Percentiles rank a stretch among this genome's conserved stretches.
These are phyloP conservation scores for Syncerus caffer DNA, from an alignment of 2,797 vertebrate species.

Conservation along the genomic window DNA sequence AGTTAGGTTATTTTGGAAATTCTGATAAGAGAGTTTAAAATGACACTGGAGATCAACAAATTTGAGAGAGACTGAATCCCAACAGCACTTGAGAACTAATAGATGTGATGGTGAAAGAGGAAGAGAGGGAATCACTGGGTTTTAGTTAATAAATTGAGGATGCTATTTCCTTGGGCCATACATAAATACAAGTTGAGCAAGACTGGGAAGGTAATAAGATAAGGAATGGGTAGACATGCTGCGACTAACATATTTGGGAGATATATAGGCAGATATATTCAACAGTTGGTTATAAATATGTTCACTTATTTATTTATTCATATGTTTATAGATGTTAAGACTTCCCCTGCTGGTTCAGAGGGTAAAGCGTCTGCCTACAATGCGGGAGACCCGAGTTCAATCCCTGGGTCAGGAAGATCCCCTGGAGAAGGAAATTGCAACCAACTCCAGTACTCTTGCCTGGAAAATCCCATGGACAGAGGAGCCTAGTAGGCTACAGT, in stretches of 20 bases:
- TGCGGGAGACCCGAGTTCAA: too few relatives aligned
- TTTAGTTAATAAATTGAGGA: background rate
- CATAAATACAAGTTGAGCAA: background rate
- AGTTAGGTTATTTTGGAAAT: background rate
- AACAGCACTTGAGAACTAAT: background rate
- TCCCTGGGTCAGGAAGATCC: too few relatives aligned
- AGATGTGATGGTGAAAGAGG: background rate
- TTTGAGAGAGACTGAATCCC: background rate
- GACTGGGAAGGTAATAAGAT: background rate
- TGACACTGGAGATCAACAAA: background rate
- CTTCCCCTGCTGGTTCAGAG: too few relatives aligned
- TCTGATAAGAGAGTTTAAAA: background rate
- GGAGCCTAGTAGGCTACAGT: too few relatives aligned
- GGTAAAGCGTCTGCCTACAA: too few relatives aligned
- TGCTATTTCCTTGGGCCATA: background rate
- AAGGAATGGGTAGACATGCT: background rate
- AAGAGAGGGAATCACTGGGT: background rate
- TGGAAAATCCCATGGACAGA: too few relatives aligned
- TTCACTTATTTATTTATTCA: background rate
- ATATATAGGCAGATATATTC: background rate
- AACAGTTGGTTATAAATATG: background rate
- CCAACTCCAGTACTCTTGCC: too few relatives aligned
- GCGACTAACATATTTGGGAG: background rate
- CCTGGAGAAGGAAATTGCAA: too few relatives aligned
- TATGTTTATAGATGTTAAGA: background rate